Evolutionary conservation across 2,113 vertebrate genomes (phyloP), one percentile per base, ranked within the genome.

Genomic region (Ammodytes dubius): DNA sequence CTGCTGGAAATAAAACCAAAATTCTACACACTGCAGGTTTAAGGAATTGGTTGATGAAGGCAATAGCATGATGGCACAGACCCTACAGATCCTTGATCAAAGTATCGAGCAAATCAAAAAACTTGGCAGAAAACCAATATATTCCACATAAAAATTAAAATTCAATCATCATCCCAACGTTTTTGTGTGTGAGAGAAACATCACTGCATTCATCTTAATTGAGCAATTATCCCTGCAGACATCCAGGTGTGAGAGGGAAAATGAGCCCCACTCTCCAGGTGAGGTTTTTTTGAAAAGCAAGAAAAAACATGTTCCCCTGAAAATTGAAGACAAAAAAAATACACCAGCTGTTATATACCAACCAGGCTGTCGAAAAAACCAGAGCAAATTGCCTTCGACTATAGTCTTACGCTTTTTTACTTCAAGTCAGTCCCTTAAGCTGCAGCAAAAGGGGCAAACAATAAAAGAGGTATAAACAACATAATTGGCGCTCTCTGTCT

Each of bases 241-340:
- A 58, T 1, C 27, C 90, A 90, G 90, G 87, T 83, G 86, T 78
- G 27, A 53, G 60, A n/a, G 50, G n/a, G 76, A 66, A 86, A 82
- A 92, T 83, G 64, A 83, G 78, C n/a, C 35, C 35, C 54, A 27
- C 70, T 74, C 78, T 82, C 61, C 72, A 85, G 90, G 77, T 82
- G 88, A 79, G 27, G 27, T 27, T 27, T 27, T 27, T 73, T 77
- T 67, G 56, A 77, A 68, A 83, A 72, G 56, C 47, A 46, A 46
- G 42, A 67, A 37, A 57, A 19, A 70, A 77, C 77, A 71, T 60
- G 40, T 56, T 67, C 57, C 49, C 17, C 27, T 27, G 27, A 27
- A 42, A 57, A 52, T 19, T 63, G 45, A 69, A 86, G 77, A 89
- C 79, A 70, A 79, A 86, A 57, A 35, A 75, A 83, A 85, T 27